Base-by-base conservation (phyloP, 2,113 vertebrate genomes). In the Oryctolagus cuniculus region DNA sequence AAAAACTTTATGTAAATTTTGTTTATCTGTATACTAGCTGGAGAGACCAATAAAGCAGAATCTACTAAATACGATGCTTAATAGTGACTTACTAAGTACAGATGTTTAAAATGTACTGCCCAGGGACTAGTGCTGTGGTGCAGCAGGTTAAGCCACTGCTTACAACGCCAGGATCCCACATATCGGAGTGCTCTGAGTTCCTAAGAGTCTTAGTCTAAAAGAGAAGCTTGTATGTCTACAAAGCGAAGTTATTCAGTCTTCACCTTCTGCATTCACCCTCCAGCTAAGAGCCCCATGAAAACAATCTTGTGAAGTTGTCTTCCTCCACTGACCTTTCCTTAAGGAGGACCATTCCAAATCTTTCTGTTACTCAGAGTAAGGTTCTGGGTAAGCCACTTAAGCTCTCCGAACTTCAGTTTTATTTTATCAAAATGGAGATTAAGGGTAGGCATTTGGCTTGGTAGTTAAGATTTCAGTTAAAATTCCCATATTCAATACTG, bases 1-100 rank as follows among this genome's bases (percentile, higher is more conserved):
- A 79, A 86, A 95, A 69, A 66, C 73, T 5, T 83, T 79, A 69
- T 34, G 73, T 78, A 85, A 93, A 81, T 12, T 90, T 87, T 38
- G 38, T 38, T 38, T 80, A 67, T 27, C 81, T 86, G 61, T 74
- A 55, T 82, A 75, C 38, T 55, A 67, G 15, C 36, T 83, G n/a
- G 6, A 87, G 66, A 94, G 88, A 79, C 34, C 87, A 61, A 73
- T 10, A 79, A 36, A 13, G 19, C 55, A 84, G 91, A 95, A 88
- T 79, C 58, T 17, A 44, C 58, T 84, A 84, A 81, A 87, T 34
- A 77, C 78, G 21, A 74, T 64, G 22, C 80, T 89, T 78, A 94
- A 58, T 58, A 58, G 55, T 58, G 55, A 58, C 55, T 58, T 15
- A 29, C 55, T 17, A 17, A 58, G 19, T 19, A 58, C 55, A 58